A percentile compares a stretch with the other conserved stretches of the same genome.
These are phyloP conservation scores for Eilema sororculum DNA, from an alignment of 2,888 invertebrate species.

Conservation along the genomic window DNA sequence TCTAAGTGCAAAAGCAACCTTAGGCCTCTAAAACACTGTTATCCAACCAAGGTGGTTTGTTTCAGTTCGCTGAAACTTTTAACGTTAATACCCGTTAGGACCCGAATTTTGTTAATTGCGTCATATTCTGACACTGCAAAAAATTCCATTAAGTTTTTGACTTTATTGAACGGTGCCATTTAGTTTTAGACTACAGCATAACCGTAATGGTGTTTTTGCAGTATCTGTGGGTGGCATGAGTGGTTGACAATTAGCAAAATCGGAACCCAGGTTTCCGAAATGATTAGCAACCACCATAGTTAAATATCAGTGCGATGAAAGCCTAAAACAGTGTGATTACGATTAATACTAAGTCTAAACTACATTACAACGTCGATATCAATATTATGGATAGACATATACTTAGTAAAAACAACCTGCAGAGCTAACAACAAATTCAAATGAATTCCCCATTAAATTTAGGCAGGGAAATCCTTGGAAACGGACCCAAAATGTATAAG, in stretches of 20 bases:
- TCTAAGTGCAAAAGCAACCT: constrained; percentile 60
- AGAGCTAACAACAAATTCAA: background rate
- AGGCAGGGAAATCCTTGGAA: too few relatives aligned
- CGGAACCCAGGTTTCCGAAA: background rate
- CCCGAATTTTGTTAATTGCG: too few relatives aligned
- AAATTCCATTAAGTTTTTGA: too few relatives aligned
- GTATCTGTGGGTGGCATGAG: too few relatives aligned
- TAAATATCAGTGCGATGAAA: background rate
- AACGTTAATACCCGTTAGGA: background rate
- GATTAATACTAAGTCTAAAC: background rate
- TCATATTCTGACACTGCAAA: too few relatives aligned
- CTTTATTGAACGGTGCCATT: too few relatives aligned
- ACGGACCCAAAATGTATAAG: too few relatives aligned
- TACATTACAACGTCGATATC: background rate
- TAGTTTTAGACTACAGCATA: too few relatives aligned
- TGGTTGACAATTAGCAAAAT: too few relatives aligned
- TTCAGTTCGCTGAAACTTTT: background rate
- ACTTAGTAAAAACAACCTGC: background rate
- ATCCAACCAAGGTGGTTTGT: background rate
- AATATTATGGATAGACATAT: constrained; percentile 4
- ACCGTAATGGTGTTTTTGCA: too few relatives aligned
- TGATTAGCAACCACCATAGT: constrained; percentile 2
- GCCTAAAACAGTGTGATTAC: constrained; percentile 8
- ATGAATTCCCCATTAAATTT: too few relatives aligned
- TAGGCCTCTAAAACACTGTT: background rate